Conservation (phyloP, 1,140 invertebrate genomes). For the Sarcophaga peregrina region DNA sequence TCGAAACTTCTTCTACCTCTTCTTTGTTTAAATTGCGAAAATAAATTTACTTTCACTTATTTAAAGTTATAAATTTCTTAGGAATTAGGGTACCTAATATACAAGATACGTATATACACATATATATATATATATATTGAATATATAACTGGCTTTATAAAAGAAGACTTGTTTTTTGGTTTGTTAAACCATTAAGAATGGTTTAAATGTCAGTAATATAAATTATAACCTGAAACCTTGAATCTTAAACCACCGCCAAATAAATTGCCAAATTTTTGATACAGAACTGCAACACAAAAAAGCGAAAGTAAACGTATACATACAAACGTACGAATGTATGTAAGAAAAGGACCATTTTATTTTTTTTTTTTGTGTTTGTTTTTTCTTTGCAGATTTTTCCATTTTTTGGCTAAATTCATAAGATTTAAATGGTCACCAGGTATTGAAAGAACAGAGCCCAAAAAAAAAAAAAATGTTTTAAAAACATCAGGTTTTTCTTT, state of each 20-base stretch:
- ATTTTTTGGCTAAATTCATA: slow-evolving; percentile 16
- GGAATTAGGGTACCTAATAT: background rate
- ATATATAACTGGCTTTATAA: too few species aligned
- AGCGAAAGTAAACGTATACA: slow-evolving; percentile 26
- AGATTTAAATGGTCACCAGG: slow-evolving; percentile 35
- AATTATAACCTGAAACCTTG: background rate
- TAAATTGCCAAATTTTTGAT: slow-evolving; percentile 21
- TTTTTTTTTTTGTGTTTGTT: background rate
- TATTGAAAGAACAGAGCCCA: background rate
- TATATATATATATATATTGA: too few species aligned
- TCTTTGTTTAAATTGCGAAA: background rate
- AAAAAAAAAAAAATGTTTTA: background rate
- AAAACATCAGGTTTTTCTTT: background rate
- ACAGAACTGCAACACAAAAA: background rate
- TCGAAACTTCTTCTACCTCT: background rate
- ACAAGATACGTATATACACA: too few species aligned
- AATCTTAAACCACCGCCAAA: background rate
- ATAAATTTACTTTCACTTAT: background rate
- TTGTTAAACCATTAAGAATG: too few species aligned
- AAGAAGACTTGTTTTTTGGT: too few species aligned
- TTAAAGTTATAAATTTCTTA: background rate
- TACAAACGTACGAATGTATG: background rate
- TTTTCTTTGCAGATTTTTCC: background rate
- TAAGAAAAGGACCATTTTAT: slow-evolving; percentile 20
- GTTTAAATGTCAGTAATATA: too few species aligned